Base-by-base conservation (phyloP, 1,140 invertebrate species). In the Physella acuta region DNA sequence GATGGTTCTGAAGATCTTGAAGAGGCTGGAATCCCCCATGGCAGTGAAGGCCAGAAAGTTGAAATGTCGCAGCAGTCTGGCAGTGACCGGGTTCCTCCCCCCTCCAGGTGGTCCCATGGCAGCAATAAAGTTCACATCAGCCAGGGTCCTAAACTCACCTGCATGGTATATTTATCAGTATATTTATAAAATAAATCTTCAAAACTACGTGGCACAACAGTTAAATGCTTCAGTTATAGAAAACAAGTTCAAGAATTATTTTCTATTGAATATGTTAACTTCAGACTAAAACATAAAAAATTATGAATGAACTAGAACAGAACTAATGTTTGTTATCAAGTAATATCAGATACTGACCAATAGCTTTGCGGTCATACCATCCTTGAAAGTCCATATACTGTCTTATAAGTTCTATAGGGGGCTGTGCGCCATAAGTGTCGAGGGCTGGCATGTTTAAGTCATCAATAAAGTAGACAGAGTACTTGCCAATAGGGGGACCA, bases 101-200 rank as follows among this genome's bases (percentile, higher is more conserved):
- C 84, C 85, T 63, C 85, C 85, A 26, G 84, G 83, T 24, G 82
- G 84, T 11, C 84, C 84, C 85, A 86, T 86, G 24, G 83, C 80
- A 73, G 77, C 78, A 26, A 84, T 76, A 72, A 86, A 85, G 73
- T 89, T 90, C 0, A 92, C 88, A 78, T 92, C 91, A 20, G 91
- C 87, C 56, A 93, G 87, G 1, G 82, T 92, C 89, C 87, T 93
- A 91, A 53, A 92, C 91, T 75, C 91, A 77, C 93, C 92, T 92
- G 70, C 3, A 74, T 68, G 34, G 5, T 14, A 14, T 24, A 55
- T 14, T 24, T 24, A 55, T 55, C 53, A 55, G 26, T 8, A 8
- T 24, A 55, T 28, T 14, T 14, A 55, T 28, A 55, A 55, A 55
- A 55, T 24, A 55, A 8, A 55, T 8, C 17, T 24, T 24, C 24